Base-by-base conservation (phyloP, 1,140 invertebrate genomes). In the Drosophila guanche region DNA sequence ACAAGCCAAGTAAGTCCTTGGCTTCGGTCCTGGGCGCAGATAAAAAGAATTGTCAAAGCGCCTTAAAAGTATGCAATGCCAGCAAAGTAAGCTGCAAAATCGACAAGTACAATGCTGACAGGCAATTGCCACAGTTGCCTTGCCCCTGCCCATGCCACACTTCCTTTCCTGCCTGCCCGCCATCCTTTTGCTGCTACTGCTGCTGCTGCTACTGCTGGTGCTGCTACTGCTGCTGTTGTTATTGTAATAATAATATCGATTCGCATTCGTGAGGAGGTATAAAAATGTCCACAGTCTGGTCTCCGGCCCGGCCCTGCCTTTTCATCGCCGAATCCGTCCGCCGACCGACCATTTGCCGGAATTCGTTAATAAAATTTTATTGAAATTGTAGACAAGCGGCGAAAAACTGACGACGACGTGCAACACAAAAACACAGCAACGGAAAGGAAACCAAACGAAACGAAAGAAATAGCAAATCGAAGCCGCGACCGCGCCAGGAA, bases 341-440 rank as follows among this genome's bases (percentile, higher is more conserved):
- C 73, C 84, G 84, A 84, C 73, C 84, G 84, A 84, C 84, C 78
- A 77, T 74, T 89, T 79, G 72, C 84, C 89, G 89, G 89, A 90
- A 90, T 90, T 90, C 89, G 89, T 90, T 90, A 90, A 90, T 90
- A 90, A 90, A 90, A 90, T 90, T 90, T 90, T 90, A 90, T 90
- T 90, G 89, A 90, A 90, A 90, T 90, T 89, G 89, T 90, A 90
- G 89, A 90, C 89, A 90, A 90, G 88, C 79, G 89, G 84, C 84
- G 83, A 86, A 88, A 86, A 88, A 86, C 83, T 85, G 81, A 80
- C 77, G 72, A 79, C 78, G 83, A 88, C 83, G 84, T 83, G 78
- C 79, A 88, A 88, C 88, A 88, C 78, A 88, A 88, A 79, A 84
- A 76, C 71, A 68, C 37, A 56, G 42, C 65, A 52, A 41, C 50